These are phyloP conservation scores for Acipenser ruthenus DNA, from an alignment of 2,797 vertebrate species.

Conservation along the genomic window DNA sequence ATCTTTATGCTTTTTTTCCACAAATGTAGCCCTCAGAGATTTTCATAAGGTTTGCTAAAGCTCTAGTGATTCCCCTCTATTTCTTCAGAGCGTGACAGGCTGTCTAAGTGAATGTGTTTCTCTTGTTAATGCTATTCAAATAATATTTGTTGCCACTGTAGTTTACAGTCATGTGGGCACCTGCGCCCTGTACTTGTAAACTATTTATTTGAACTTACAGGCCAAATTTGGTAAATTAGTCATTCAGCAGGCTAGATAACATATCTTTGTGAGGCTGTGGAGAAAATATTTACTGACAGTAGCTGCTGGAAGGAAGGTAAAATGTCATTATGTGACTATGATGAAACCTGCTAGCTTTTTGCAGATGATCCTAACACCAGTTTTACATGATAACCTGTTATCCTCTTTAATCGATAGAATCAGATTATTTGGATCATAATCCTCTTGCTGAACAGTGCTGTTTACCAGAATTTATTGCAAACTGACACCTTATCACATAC, in stretches of 20 bases:
- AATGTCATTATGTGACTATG: no score
- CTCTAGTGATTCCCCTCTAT: not conserved
- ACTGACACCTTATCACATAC: no score
- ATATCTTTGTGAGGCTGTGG: no score
- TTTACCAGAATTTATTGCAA: no score
- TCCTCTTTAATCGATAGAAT: no score
- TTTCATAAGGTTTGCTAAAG: not conserved
- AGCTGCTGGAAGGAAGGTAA: no score
- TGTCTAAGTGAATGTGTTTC: not conserved
- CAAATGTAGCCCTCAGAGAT: not conserved
- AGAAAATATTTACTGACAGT: no score
- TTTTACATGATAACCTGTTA: no score
- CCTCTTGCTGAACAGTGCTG: no score
- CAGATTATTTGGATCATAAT: no score
- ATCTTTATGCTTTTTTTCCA: not conserved
- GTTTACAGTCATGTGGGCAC: conserved; percentile 1
- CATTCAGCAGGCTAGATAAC: not conserved
- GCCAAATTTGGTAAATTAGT: not conserved
- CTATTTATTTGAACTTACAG: not conserved
- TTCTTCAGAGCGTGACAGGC: not conserved
- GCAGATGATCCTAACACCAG: no score
- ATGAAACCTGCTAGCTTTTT: no score
- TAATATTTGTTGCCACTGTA: conserved; percentile 8
- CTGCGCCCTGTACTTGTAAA: not conserved
- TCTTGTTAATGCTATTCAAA: not conserved